phyloP scores from a whole-genome alignment of 2,113 vertebrate genomes.

The Vulpes vulpes region DNA sequence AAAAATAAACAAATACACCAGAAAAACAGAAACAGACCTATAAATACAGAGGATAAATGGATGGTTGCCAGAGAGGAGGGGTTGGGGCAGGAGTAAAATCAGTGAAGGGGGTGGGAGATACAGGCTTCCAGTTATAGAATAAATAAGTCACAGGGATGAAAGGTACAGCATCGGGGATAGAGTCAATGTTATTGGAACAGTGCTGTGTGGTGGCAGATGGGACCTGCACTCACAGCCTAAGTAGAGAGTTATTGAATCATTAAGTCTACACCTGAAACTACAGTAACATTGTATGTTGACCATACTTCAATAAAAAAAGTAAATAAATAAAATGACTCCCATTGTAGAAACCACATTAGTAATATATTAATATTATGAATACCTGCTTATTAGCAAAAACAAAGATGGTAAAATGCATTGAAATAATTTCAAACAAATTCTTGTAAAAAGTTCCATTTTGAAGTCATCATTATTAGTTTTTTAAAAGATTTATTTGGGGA shows the following conservation, averaged over 20 bases:
- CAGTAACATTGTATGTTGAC: neutral
- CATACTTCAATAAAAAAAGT: neutral
- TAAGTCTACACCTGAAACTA: neutral
- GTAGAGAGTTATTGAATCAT: neutral
- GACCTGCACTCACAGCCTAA: neutral
- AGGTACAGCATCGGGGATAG: neutral
- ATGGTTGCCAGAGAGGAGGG: neutral
- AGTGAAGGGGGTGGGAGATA: neutral
- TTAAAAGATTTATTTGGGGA: neutral
- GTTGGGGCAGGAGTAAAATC: neutral
- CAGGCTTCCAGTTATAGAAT: neutral
- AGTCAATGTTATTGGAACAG: neutral
- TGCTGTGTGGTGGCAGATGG: neutral
- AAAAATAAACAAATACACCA: neutral
- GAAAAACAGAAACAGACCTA: neutral
- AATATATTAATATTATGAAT: neutral
- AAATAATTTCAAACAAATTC: neutral
- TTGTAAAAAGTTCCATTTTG: constrained; percentile 25
- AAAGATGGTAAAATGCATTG: neutral
- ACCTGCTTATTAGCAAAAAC: neutral
- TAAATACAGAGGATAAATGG: neutral
- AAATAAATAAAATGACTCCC: neutral
- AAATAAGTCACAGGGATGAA: neutral
- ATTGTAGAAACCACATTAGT: neutral
- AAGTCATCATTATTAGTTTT: neutral